A percentile compares a stretch with the other conserved stretches of the same genome.
These are phyloP conservation scores for Eriocheir sinensis DNA, from an alignment of 1,140 invertebrate species.

Conservation along the genomic window DNA sequence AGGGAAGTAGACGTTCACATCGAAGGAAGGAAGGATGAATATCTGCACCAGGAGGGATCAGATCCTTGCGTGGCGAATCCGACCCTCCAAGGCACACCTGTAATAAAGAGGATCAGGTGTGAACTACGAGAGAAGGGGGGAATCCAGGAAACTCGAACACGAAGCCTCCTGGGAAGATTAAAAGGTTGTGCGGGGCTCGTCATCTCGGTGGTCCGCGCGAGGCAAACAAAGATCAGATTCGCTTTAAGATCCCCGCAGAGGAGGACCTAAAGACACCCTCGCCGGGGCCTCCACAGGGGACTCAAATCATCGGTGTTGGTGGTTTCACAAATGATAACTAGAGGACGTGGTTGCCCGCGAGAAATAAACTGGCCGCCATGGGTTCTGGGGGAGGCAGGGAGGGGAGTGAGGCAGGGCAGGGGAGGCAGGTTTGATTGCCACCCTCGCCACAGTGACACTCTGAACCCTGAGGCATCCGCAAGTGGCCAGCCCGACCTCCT, in stretches of 20 bases:
- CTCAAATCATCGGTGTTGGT: conserved; percentile 64
- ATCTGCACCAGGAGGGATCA: not conserved
- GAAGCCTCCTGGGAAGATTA: conserved; percentile 40
- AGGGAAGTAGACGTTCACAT: not conserved
- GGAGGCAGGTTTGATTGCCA: conserved; percentile 60
- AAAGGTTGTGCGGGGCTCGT: conserved; percentile 57
- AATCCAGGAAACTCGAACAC: conserved; percentile 56
- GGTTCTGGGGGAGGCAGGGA: not conserved
- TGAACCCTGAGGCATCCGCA: not conserved
- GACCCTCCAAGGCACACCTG: conserved; percentile 32
- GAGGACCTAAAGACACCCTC: conserved; percentile 64
- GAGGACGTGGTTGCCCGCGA: conserved; percentile 50
- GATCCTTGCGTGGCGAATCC: not conserved
- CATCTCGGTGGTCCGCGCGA: conserved; percentile 38
- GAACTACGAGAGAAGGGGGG: conserved; percentile 65
- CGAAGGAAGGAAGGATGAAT: not conserved
- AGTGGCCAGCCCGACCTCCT: conserved; percentile 39
- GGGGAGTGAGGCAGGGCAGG: conserved; percentile 35
- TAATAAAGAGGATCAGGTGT: conserved; percentile 61
- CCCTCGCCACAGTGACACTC: conserved; percentile 67
- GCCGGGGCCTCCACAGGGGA: not conserved
- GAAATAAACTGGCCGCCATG: conserved; percentile 65
- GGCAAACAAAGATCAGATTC: conserved; percentile 67
- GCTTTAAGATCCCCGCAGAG: not conserved
- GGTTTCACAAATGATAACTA: conserved; percentile 64